Conservation (phyloP, 2,797 vertebrate species). For the Manis crassicaudata region DNA sequence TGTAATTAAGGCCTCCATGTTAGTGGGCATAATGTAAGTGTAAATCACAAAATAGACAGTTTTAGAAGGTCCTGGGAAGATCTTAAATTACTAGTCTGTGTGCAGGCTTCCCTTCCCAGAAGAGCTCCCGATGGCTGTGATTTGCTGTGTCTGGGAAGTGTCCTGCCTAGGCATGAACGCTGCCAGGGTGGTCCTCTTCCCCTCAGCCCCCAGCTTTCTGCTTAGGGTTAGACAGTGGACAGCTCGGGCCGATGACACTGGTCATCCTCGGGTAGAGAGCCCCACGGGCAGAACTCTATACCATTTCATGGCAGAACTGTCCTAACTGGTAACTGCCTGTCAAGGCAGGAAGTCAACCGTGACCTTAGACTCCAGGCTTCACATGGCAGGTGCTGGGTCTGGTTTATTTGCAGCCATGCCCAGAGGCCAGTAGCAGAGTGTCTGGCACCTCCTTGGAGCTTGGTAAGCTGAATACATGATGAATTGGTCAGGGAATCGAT, state of each 20-base stretch:
- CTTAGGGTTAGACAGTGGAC: accelerated
- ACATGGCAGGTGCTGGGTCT: accelerated
- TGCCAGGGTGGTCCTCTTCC: too few species aligned
- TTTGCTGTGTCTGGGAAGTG: accelerated
- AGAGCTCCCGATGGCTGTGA: background rate
- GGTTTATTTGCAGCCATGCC: accelerated
- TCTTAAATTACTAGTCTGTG: background rate
- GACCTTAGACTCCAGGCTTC: background rate
- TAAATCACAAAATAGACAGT: background rate
- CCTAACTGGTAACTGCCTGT: too few species aligned
- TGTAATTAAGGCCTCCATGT: background rate
- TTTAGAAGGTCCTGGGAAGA: background rate
- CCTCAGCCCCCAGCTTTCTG: accelerated
- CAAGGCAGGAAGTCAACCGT: background rate
- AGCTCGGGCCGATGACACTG: background rate
- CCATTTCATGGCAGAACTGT: accelerated
- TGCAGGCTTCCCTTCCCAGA: background rate
- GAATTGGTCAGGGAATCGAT: accelerated
- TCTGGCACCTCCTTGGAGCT: background rate
- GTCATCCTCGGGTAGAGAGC: background rate
- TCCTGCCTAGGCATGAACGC: accelerated
- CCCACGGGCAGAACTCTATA: accelerated
- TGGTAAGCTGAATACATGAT: background rate
- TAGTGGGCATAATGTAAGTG: background rate
- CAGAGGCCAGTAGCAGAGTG: background rate